Evolutionary conservation across 2,888 invertebrate genomes (phyloP), one percentile per base, ranked within the genome.

Genomic region (Volucella inflata): DNA sequence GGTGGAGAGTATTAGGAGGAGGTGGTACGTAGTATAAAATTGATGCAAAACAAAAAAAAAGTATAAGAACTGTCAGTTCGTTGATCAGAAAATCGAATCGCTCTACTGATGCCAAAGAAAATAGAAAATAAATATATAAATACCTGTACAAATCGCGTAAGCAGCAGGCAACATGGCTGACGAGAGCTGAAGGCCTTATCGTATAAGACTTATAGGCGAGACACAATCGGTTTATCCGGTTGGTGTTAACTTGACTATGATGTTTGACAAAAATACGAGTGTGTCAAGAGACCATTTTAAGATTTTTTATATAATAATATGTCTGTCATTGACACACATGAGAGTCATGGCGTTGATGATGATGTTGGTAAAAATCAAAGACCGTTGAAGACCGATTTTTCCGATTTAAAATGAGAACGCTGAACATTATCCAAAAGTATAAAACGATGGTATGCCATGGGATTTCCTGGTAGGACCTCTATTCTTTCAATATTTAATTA

Each of bases 181-280:
- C 30, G 30, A 64, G 14, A 40, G 50, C 53, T 67, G 82, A 83
- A 83, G 83, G 83, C 79, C 83, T 64, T 51, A 74, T 51, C 74
- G 16, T 64, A 68, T 74, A 64, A 83, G 83, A 83, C 79, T 74
- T 48, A 68, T 74, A 78, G 83, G 79, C 83, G 83, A 83, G 83
- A 83, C 83, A 82, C 44, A 44, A 46, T 64, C 74, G 71, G 48
- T 55, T 64, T 21, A 76, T 76, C 51, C 44, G 30, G 40, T 57
- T 81, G 55, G 48, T 68, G 62, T 76, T 70, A 50, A 51, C 55
- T 80, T 62, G 42, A 57, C 53, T 62, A 55, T 17, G 40, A 30
- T 70, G 38, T n/a, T 53, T 50, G 38, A 51, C 48, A 38, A 2
- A 57, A 10, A 12, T 30, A 38, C 6, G 11, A 38, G 11, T 9